Evolutionary conservation across 2,888 invertebrate genomes (phyloP).

Genomic region (Acanthoscelides obtectus): DNA sequence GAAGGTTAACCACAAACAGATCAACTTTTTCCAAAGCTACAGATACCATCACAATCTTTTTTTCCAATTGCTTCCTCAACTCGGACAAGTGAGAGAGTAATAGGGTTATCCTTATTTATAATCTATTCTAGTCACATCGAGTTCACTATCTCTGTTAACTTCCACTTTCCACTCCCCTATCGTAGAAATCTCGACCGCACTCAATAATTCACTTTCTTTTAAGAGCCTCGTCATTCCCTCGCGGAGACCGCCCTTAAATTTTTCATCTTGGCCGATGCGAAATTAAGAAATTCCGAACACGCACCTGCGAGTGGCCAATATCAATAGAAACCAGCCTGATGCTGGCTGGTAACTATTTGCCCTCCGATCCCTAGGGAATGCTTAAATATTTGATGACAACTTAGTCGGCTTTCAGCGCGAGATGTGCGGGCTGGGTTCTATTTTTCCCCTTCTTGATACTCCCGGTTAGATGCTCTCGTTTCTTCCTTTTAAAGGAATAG

Average conservation of each 20-base stretch:
- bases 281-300: constrained; percentile 23
- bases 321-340: constrained; percentile 12
- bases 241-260: neutral
- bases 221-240: neutral
- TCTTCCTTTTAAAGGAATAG: neutral
- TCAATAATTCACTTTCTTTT: neutral
- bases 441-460: neutral
- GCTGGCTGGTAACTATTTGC: constrained; percentile 34
- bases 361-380: constrained; percentile 38
- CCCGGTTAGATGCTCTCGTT: neutral
- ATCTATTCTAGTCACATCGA: neutral
- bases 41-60: no score
- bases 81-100: no score
- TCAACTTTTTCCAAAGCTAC: no score
- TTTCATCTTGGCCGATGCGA: constrained; percentile 1
- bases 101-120: neutral
- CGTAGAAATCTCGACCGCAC: neutral
- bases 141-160: neutral
- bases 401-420: constrained; percentile 42
- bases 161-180: neutral
- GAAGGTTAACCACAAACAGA: no score
- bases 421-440: neutral
- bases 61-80: no score
- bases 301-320: constrained; percentile 21
- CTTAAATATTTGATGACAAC: constrained; percentile 49